Evolutionary conservation across 1,140 invertebrate genomes (phyloP), one percentile per base, ranked within the genome.

Genomic region (Idris sp.): DNA sequence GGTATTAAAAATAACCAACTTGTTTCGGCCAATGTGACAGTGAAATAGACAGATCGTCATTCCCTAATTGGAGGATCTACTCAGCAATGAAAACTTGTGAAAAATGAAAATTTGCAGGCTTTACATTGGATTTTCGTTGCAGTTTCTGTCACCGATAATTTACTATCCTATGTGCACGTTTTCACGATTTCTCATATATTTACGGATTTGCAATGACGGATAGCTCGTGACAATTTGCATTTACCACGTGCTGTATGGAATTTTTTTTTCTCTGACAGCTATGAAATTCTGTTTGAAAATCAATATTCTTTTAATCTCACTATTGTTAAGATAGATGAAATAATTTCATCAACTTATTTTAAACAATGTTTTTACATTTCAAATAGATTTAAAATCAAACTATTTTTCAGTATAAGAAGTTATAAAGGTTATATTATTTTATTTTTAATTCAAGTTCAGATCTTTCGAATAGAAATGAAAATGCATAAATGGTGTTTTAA

Each of bases 101-200:
- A 59, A 73, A 73, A 73, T 65, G 51, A 59, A 73, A 73, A 73
- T 65, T 48, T 73, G 43, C 51, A 41, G 43, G 35, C 59, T 48
- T 16, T 10, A 46, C 51, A 44, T 65, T 31, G 69, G 69, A 59
- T 65, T 73, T 64, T 59, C 69, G 51, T 58, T 43, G 19, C 35
- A 40, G 33, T 26, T 30, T 22, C 14, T 41, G 59, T 64, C 51
- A 58, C 51, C 59, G 36, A 73, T 65, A 73, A 73, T 65, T 73
- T 73, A 59, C 51, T 59, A 38, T 41, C 49, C 11, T 26, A 15
- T 46, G 30, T 53, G 51, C 14, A 19, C 36, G 41, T 53, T 51
- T 48, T 36, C 51, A n/a, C 51, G 51, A 72, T 72, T 73, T 40
- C 49, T 56, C 69, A 73, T 72, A 72, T 49, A 72, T 72, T 72